Base-by-base conservation (phyloP, 2,797 vertebrate genomes). In the Pipistrellus pipistrellus region DNA sequence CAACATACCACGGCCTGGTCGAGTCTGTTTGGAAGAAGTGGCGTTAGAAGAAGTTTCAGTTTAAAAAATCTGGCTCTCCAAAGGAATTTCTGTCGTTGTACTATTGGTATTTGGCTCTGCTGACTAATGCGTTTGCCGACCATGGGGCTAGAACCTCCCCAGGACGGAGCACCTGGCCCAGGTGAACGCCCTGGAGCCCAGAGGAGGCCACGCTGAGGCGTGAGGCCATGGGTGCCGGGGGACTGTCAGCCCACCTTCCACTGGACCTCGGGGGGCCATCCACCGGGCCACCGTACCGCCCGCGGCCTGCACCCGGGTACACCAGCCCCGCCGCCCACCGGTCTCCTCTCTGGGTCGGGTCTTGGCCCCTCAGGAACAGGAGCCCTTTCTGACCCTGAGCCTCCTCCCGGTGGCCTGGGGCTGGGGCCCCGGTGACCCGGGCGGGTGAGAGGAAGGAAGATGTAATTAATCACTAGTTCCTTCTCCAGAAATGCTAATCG, bases 401-500 rank as follows among this genome's bases (percentile, higher is more conserved):
- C 78, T 82, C 59, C 32, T 25, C 59, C 14, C 7, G 30, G 35
- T 14, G 12, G 68, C 48, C 38, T 53, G 64, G 75, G 73, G 7
- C 25, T 44, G 66, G 66, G 90, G 84, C 77, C 66, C 27, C 85
- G 1, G 32, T 4, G 68, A 78, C 85, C 83, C 4, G 51, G 51
- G 38, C 2, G 1, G 38, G 59, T 41, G 62, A 97, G 98, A 95
- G 97, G 97, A 53, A 97, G 95, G 98, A 94, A 97, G 85, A 80
- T 95, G 91, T 97, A 98, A 98, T 98, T 98, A 98, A 98, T 98
- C 98, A 97, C 95, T 64, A 68, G 97, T 97, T 98, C 97, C 96
- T 98, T 93, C 97, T 98, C 97, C 96, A 97, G 97, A 98, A 98
- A 98, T 98, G 98, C 98, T 98, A 98, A 98, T 98, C 35, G 93